Evolutionary conservation across 2,888 invertebrate genomes (phyloP).

Genomic region (Hybos culiciformis): DNA sequence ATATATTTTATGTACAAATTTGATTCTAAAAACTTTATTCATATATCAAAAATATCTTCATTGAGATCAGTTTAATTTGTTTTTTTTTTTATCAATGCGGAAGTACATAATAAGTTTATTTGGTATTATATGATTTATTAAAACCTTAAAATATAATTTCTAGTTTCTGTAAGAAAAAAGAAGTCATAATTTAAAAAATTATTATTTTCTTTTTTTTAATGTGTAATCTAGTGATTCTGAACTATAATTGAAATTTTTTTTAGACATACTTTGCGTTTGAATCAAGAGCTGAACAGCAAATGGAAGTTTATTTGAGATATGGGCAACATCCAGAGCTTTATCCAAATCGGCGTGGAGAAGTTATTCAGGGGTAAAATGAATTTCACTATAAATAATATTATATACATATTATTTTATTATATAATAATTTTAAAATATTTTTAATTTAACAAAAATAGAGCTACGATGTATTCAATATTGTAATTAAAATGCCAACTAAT

Average conservation of each 20-base stretch:
- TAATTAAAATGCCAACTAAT: not conserved
- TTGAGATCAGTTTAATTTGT: no score
- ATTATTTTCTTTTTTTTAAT: not conserved
- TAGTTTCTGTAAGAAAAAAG: no score
- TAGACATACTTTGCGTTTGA: conserved; percentile 69
- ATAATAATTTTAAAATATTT: not conserved
- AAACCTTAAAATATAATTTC: no score
- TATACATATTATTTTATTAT: not conserved
- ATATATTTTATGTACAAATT: no score
- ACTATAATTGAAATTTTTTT: conserved; percentile 10
- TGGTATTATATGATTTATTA: no score
- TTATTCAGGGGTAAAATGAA: conserved; percentile 60
- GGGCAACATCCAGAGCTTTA: conserved; percentile 90
- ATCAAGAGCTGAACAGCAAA: conserved; percentile 79
- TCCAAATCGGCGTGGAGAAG: conserved; percentile 77
- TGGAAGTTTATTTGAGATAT: conserved; percentile 77
- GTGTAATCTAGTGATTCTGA: conserved; percentile 4
- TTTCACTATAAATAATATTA: not conserved
- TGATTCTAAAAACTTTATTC: no score
- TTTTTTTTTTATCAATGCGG: no score
- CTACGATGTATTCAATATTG: not conserved
- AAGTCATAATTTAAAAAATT: conserved; percentile 2
- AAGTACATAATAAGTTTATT: no score
- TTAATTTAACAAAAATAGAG: not conserved
- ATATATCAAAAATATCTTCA: no score